Base-by-base conservation (phyloP, 2,888 invertebrate genomes). In the Nephrotoma flavescens region DNA sequence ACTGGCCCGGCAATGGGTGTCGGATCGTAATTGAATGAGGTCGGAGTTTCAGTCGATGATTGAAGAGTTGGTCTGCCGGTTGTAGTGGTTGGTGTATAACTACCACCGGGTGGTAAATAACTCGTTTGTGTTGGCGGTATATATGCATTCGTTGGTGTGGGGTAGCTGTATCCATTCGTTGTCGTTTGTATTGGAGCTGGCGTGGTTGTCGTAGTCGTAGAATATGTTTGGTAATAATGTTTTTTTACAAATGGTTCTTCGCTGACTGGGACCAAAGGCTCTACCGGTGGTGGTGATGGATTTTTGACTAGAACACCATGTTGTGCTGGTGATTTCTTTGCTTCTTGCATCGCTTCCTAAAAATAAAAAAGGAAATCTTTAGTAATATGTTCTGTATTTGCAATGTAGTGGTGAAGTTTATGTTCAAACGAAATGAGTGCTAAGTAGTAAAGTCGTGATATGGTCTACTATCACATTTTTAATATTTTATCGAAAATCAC, bases 241-340 rank as follows among this genome's bases (percentile, higher is more conserved):
- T 91, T 91, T 89, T 90, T 91, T 45, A 90, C 87, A 4, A 91
- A 91, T 89, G n/a, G 88, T 90, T 88, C 87, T 89, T 90, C 88
- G 85, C 88, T 31, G 31, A 71, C 71, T 31, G 71, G 91, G 45
- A 90, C 87, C 5, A 91, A 91, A 89, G n/a, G 88, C 90, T 88
- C 87, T 89, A 90, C 88, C 85, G 88, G 42, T 4, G 42, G 85
- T 31, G 44, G 90, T 5, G 92, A 91, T 11, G 89, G 88, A 71
- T 87, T 87, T 86, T 90, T 92, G n/a, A 94, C 93, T 87, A 93
- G 88, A 6, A 89, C 93, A 71, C 95, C 96, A 86, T 94, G 93
- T 89, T 94, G 94, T 0, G 95, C 93, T 0, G 96, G 95, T 7
- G 93, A 94, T 86, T 94, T 93, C 91, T 96, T 96, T 41, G 95